These are phyloP conservation scores for Limosa lapponica DNA, from an alignment of 2,797 vertebrate genomes.

Conservation along the genomic window DNA sequence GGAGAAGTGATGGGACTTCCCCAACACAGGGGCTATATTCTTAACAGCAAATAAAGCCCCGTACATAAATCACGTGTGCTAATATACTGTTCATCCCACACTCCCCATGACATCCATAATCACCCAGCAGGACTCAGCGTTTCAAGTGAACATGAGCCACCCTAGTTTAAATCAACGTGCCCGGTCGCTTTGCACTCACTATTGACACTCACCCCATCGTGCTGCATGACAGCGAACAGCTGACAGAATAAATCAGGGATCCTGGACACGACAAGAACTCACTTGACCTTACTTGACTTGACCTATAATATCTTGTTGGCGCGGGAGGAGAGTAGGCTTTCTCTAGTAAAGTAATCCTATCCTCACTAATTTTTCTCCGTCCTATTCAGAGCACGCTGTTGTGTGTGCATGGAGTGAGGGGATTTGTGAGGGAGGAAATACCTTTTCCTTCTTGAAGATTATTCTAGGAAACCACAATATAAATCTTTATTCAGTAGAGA, in stretches of 20 bases:
- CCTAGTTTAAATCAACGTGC: background rate
- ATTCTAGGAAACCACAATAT: slow-evolving; percentile 43
- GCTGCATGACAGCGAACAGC: slow-evolving; percentile 44
- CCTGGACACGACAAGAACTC: slow-evolving; percentile 56
- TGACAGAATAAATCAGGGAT: slow-evolving; percentile 64
- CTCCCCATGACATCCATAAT: slow-evolving; percentile 25
- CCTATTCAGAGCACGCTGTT: background rate
- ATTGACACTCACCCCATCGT: background rate
- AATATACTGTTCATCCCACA: slow-evolving; percentile 12
- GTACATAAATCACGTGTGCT: background rate
- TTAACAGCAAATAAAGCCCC: background rate
- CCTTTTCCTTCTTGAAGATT: slow-evolving; percentile 53
- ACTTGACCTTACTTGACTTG: slow-evolving; percentile 65
- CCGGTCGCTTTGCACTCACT: background rate
- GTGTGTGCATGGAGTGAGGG: background rate
- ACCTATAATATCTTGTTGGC: slow-evolving; percentile 56
- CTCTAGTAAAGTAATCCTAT: slow-evolving; percentile 57
- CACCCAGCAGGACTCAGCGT: slow-evolving; percentile 26
- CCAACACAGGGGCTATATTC: background rate
- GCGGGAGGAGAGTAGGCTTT: background rate
- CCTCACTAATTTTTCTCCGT: slow-evolving; percentile 47
- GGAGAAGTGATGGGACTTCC: background rate
- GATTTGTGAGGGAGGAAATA: slow-evolving; percentile 6
- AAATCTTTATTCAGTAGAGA: slow-evolving; percentile 21
- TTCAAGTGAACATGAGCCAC: background rate